These are phyloP conservation scores for Lophius americanus DNA, from an alignment of 2,797 vertebrate genomes.

Conservation along the genomic window DNA sequence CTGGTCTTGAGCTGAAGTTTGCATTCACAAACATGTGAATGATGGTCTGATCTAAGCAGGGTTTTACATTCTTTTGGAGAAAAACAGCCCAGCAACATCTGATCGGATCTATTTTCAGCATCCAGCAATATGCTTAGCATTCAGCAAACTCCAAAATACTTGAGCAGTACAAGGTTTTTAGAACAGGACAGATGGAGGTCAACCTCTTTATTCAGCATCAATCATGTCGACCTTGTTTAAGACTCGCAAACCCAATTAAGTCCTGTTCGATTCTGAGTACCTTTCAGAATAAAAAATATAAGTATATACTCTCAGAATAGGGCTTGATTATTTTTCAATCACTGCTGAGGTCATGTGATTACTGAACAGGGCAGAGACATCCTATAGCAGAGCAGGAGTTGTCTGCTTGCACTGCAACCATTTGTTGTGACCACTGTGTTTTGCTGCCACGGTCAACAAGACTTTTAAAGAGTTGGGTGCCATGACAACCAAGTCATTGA, in stretches of 20 bases:
- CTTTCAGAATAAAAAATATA: constrained; percentile 13
- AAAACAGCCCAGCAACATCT: constrained; percentile 24
- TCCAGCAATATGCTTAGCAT: constrained; percentile 20
- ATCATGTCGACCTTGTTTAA: constrained; percentile 62
- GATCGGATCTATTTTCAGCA: constrained; percentile 15
- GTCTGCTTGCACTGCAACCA: constrained; percentile 41
- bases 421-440: constrained; percentile 11
- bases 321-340: constrained; percentile 24
- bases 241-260: constrained; percentile 45
- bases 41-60: constrained; percentile 40
- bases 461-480: constrained; percentile 1
- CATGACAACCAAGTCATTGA: constrained; percentile 2
- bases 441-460: constrained; percentile 3
- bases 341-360: constrained; percentile 46
- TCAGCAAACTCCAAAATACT: constrained; percentile 23
- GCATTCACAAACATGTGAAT: constrained; percentile 57
- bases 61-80: constrained; percentile 26
- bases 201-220: constrained; percentile 52
- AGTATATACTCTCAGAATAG: constrained; percentile 28
- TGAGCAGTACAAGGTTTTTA: constrained; percentile 41
- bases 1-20: constrained; percentile 54
- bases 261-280: not conserved
- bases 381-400: constrained; percentile 47
- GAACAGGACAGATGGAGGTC: constrained; percentile 45
- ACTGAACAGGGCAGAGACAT: constrained; percentile 32